phyloP scores from a whole-genome alignment of 2,113 vertebrate genomes.

The Callaeas wilsoni region DNA sequence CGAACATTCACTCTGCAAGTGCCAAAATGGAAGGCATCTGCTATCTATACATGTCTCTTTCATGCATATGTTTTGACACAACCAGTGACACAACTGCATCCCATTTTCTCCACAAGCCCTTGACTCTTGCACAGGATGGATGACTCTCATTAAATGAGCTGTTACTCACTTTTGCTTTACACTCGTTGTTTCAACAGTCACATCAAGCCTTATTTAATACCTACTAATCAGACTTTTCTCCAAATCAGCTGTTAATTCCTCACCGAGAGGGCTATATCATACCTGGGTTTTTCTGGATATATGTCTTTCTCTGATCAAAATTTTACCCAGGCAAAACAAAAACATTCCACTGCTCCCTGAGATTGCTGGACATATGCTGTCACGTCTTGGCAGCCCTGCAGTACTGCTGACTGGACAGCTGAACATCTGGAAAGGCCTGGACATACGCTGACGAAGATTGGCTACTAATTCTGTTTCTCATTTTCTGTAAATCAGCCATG shows the following conservation, averaged over 20 bases:
- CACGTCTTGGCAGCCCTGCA: background rate
- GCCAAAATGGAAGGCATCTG: background rate
- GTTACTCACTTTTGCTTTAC: background rate
- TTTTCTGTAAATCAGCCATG: background rate
- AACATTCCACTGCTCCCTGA: background rate
- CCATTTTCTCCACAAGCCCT: background rate
- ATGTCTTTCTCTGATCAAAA: background rate
- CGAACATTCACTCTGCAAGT: background rate
- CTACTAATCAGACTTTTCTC: background rate
- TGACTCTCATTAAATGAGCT: background rate
- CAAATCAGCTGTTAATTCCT: background rate
- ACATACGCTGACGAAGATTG: background rate
- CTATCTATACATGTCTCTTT: background rate
- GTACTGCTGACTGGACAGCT: background rate
- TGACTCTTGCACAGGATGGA: background rate
- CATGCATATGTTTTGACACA: background rate
- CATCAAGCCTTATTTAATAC: background rate
- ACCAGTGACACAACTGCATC: background rate
- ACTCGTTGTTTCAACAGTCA: background rate
- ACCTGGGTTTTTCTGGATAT: background rate
- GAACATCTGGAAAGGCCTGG: slow-evolving; percentile 34
- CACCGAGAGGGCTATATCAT: background rate
- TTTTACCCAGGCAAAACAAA: background rate
- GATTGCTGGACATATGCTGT: background rate
- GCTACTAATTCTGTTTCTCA: background rate